phyloP scores from a whole-genome alignment of 2,888 invertebrate species.

The Drosophila borealis region DNA sequence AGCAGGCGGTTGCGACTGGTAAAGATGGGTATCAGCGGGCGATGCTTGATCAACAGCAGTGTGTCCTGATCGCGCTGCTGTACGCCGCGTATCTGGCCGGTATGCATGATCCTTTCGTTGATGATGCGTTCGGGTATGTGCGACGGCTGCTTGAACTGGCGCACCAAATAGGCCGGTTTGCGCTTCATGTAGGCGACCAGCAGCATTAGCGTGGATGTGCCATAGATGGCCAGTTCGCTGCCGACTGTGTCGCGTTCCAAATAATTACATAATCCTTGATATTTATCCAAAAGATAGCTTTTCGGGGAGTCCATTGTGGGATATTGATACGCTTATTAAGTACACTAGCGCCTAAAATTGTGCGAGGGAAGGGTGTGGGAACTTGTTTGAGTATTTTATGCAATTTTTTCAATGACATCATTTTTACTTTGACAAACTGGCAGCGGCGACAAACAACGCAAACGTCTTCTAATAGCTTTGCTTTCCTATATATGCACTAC shows the following conservation, averaged over 20 bases:
- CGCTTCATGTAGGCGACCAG: conserved; percentile 77
- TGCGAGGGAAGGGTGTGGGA: conserved; percentile 27
- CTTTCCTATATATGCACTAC: conserved; percentile 37
- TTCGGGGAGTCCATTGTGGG: conserved; percentile 60
- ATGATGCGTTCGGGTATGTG: conserved; percentile 81
- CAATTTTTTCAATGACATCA: conserved; percentile 72
- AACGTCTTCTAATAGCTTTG: conserved; percentile 41
- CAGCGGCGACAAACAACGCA: conserved; percentile 20
- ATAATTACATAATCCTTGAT: conserved; percentile 78
- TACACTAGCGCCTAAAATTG: conserved; percentile 56
- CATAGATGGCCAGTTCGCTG: conserved; percentile 75
- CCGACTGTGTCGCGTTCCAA: conserved; percentile 80
- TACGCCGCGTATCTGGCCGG: conserved; percentile 72
- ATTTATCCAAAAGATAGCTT: conserved; percentile 66
- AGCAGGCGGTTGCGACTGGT: conserved; percentile 70
- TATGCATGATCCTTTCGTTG: conserved; percentile 80
- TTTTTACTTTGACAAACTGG: conserved; percentile 66
- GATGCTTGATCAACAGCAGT: conserved; percentile 77
- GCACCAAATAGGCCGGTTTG: conserved; percentile 78
- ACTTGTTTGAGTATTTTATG: conserved; percentile 52
- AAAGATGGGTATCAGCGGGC: conserved; percentile 77
- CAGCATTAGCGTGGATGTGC: conserved; percentile 78
- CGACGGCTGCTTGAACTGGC: conserved; percentile 81
- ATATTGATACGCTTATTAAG: conserved; percentile 42
- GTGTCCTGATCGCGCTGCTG: conserved; percentile 80